These are phyloP conservation scores for Andrena flavipes DNA, from an alignment of 2,888 invertebrate species.

Conservation along the genomic window DNA sequence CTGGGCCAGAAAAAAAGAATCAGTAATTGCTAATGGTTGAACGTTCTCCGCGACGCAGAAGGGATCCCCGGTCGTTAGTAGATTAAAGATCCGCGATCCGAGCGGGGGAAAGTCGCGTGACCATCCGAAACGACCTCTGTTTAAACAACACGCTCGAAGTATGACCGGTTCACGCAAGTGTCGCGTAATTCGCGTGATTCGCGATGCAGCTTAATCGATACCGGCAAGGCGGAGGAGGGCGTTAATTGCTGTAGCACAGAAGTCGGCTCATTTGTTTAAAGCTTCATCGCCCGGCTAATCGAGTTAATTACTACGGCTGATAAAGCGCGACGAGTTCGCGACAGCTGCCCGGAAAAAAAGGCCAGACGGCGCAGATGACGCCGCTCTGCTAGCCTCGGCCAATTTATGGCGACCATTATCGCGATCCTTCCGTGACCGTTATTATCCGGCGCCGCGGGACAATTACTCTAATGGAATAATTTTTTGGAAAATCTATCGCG, in stretches of 20 bases:
- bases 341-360: slow-evolving; percentile 55
- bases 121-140: slow-evolving; percentile 10
- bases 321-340: slow-evolving; percentile 61
- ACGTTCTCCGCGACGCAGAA: slow-evolving; percentile 1
- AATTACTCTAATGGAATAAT: slow-evolving; percentile 83
- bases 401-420: slow-evolving; percentile 79
- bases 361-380: slow-evolving; percentile 61
- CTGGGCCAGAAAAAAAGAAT: slow-evolving; percentile 16
- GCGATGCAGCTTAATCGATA: slow-evolving; percentile 64
- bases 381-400: slow-evolving; percentile 26
- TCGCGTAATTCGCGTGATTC: slow-evolving; percentile 62
- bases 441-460: slow-evolving; percentile 69
- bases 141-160: slow-evolving; percentile 17
- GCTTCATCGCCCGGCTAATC: slow-evolving; percentile 67
- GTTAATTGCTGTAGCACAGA: slow-evolving; percentile 62
- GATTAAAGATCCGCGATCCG: slow-evolving; percentile 47
- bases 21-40: slow-evolving; percentile 50
- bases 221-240: neutral
- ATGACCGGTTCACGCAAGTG: slow-evolving; percentile 44
- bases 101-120: slow-evolving; percentile 49
- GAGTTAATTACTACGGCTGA: slow-evolving; percentile 68
- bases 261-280: slow-evolving; percentile 62
- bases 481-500: slow-evolving; percentile 70
- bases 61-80: slow-evolving; percentile 35
- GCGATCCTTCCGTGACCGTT: slow-evolving; percentile 77